Evolutionary conservation across 1,140 invertebrate species (phyloP), one percentile per base, ranked within the genome.

Genomic region (Triops cancriformis): DNA sequence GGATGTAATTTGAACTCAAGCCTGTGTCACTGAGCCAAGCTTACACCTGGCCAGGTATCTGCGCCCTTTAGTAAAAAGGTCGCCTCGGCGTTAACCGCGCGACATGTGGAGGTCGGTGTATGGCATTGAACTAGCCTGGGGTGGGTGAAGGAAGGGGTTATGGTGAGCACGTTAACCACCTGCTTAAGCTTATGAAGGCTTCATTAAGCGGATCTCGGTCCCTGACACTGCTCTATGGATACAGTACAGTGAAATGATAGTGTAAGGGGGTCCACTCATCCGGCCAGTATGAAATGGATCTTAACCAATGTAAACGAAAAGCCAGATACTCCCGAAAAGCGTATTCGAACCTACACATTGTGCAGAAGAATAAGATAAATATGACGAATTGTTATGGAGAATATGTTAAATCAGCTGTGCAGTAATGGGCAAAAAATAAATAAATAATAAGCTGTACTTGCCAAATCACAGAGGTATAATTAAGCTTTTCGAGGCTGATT

Each of bases 101-200:
- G 51, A 64, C 51, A 64, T 64, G 51, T 64, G 51, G 51, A 64
- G 5, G 14, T 64, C 51, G 51, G 51, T 64, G 23, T 64, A 64
- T 37, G 31, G 31, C 31, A 37, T 37, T 37, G 51, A 18, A 18
- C 6, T n/a, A 64, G 51, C 51, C 51, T 23, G 10, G 14, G 7
- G n/a, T n/a, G n/a, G 51, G 51, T 18, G 51, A 7, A 18, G 6
- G 18, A 64, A 23, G 51, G 51, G 31, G 31, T 37, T 37, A 37
- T 64, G 51, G 23, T 64, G 51, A 14, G 51, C n/a, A 64, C 51
- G 51, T 64, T 18, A 64, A 64, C 51, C 51, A 64, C 51, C 51
- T 64, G 51, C 51, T 64, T 64, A 64, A n/a, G 51, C 51, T 64
- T 64, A 64, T 64, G 51, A 64, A 64, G 51, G 51, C 51, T 64